phyloP scores from a whole-genome alignment of 2,113 vertebrate genomes.

The Cyanistes caeruleus region DNA sequence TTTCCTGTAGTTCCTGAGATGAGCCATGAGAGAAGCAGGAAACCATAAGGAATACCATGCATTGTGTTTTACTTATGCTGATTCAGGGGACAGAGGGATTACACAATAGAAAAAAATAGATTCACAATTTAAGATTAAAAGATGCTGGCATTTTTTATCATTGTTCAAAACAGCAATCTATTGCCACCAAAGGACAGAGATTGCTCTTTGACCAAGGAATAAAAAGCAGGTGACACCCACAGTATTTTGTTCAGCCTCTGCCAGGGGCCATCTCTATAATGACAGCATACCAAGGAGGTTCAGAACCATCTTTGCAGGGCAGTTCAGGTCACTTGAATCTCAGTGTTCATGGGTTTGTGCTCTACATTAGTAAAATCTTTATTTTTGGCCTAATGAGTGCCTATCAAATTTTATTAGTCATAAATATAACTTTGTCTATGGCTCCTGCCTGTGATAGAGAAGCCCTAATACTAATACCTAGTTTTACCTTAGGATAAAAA shows the following conservation, averaged over 20 bases:
- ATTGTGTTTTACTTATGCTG: neutral
- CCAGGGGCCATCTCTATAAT: fast-evolving
- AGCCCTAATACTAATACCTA: neutral
- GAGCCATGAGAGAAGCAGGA: neutral
- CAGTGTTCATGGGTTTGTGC: neutral
- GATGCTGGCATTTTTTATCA: neutral
- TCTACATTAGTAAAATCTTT: neutral
- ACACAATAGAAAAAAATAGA: neutral
- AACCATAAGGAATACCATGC: neutral
- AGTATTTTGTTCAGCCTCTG: neutral
- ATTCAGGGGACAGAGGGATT: neutral
- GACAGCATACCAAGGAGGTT: neutral
- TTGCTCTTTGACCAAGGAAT: neutral
- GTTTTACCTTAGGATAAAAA: neutral
- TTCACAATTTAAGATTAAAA: neutral
- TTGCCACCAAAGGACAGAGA: neutral
- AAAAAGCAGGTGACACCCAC: neutral
- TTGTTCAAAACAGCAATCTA: neutral
- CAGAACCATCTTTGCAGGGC: neutral
- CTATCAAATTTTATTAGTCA: neutral
- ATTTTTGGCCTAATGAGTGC: neutral
- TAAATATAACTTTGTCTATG: neutral
- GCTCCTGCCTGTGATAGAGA: neutral
- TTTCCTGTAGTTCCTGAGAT: neutral
- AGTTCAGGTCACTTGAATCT: neutral